phyloP scores from a whole-genome alignment of 2,888 invertebrate genomes.

The Erebia aethiops region DNA sequence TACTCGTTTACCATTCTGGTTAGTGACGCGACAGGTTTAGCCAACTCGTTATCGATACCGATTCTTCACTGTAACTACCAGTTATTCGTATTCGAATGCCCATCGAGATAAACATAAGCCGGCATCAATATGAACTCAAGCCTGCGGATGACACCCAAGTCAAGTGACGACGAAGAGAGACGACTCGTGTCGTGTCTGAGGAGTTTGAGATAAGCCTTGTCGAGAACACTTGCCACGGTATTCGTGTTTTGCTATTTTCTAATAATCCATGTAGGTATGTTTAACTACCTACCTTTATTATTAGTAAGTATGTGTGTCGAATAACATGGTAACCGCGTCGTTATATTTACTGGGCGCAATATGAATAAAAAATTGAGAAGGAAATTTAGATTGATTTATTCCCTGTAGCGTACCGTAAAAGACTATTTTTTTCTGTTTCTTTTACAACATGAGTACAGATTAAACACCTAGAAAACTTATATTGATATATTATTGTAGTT shows the following conservation, averaged over 20 bases:
- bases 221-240: conserved; percentile 11
- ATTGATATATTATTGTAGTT: too few relatives aligned
- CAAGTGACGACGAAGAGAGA: conserved; percentile 7
- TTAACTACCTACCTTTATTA: too few relatives aligned
- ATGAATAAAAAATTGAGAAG: too few relatives aligned
- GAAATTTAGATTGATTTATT: too few relatives aligned
- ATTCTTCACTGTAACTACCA: conserved; percentile 2
- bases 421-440: too few relatives aligned
- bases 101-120: background rate
- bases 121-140: background rate
- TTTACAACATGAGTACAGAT: too few relatives aligned
- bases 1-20: conserved; percentile 23
- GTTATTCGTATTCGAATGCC: conserved; percentile 10
- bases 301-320: too few relatives aligned
- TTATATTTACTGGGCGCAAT: too few relatives aligned
- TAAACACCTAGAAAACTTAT: too few relatives aligned
- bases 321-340: background rate
- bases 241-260: too few relatives aligned
- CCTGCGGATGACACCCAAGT: conserved; percentile 3
- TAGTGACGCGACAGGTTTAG: conserved; percentile 19
- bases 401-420: too few relatives aligned
- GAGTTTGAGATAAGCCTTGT: conserved; percentile 1
- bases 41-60: conserved; percentile 13
- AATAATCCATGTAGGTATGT: too few relatives aligned
- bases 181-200: conserved; percentile 8